Base-by-base conservation (phyloP, 2,113 vertebrate species). In the Gymnogyps californianus region DNA sequence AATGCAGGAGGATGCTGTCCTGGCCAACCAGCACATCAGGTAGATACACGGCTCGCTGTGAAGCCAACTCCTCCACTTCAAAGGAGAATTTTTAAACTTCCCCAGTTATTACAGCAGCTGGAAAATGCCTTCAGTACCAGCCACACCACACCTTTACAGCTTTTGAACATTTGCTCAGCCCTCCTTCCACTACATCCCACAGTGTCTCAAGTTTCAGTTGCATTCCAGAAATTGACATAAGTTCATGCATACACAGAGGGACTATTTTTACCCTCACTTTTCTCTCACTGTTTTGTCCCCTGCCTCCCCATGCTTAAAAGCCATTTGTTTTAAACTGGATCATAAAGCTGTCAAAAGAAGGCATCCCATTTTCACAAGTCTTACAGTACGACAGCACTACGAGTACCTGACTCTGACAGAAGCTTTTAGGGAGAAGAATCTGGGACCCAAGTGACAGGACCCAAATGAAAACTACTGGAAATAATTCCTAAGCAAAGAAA, bases 201-300 rank as follows among this genome's bases (percentile, higher is more conserved):
- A 51, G 69, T 1, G 2, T 79, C 94, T 96, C 94, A 66, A 31
- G 51, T 93, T 84, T 54, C 94, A 91, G 42, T 1, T 36, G 16
- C 92, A 65, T 86, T 86, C 90, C 94, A 97, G 52, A 93, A 90
- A 85, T 16, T 55, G 59, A 84, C 34, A 4, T 62, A 88, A 82
- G 40, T 85, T 80, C 88, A 92, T 3, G 10, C 19, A 76, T 8
- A 76, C 13, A 76, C 10, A 36, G 13, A 49, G 10, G 6, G 38
- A 67, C 71, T 92, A 88, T 79, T 90, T 93, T 83, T 90, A 93
- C 44, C 34, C 54, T 79, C 22, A 59, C 57, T 82, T 52, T 81
- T 79, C 75, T n/a, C 69, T 86, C 5, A 2, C 18, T 74, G 3
- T 44, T 87, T 91, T 28, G 21, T 57, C 21, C 36, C 40, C n/a